Conservation (phyloP, 2,113 vertebrate genomes). For the Prionailurus viverrinus region DNA sequence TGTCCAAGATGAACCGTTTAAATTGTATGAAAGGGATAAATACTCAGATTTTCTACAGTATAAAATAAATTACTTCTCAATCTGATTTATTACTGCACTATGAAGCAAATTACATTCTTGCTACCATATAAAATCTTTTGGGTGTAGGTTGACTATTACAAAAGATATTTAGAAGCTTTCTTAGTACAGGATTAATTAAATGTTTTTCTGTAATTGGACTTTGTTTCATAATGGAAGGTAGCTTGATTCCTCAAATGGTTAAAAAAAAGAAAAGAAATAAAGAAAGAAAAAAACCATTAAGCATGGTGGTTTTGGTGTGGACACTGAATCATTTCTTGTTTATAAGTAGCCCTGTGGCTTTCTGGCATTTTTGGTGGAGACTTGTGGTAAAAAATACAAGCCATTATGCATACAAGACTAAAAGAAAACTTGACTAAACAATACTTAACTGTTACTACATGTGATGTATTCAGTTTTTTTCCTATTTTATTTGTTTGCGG, state of each 20-base stretch:
- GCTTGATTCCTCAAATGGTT: constrained; percentile 30
- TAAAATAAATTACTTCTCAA: background rate
- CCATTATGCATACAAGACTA: background rate
- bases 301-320: background rate
- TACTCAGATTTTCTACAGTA: constrained; percentile 17
- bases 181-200: constrained; percentile 35
- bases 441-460: background rate
- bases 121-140: constrained; percentile 16
- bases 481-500: background rate
- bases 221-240: constrained; percentile 44
- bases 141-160: background rate
- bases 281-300: background rate
- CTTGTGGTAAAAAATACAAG: background rate
- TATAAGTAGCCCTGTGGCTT: background rate
- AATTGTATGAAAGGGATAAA: constrained; percentile 54
- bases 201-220: constrained; percentile 56
- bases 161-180: constrained; percentile 50
- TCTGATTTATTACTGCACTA: background rate
- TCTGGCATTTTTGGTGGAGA: constrained; percentile 8
- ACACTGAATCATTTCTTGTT: constrained; percentile 1
- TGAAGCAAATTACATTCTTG: constrained; percentile 22
- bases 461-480: background rate
- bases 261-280: background rate
- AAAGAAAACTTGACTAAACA: constrained; percentile 13
- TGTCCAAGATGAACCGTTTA: constrained; percentile 41